A percentile compares a stretch with the other conserved stretches of the same genome.
These are phyloP conservation scores for Amblyopsis rosae DNA, from an alignment of 2,113 vertebrate species.

Conservation along the genomic window DNA sequence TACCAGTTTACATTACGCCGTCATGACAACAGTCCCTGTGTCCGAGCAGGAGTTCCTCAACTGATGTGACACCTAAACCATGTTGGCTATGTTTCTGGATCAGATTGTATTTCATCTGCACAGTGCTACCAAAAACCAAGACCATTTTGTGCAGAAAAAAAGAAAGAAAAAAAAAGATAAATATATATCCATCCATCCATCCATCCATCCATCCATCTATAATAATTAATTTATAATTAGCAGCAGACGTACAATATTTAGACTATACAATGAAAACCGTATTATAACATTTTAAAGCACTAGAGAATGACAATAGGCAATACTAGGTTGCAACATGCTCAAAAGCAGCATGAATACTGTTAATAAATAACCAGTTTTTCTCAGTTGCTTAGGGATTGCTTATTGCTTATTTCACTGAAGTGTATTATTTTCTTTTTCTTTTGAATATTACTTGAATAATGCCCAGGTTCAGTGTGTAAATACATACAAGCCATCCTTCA, in stretches of 20 bases:
- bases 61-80: too few relatives aligned
- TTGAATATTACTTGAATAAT: neutral
- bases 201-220: too few relatives aligned
- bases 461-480: neutral
- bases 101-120: too few relatives aligned
- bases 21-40: slow-evolving; percentile 28
- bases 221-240: neutral
- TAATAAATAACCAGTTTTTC: neutral
- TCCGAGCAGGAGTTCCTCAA: too few relatives aligned
- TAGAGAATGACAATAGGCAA: neutral
- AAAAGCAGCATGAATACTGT: slow-evolving; percentile 13
- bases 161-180: too few relatives aligned
- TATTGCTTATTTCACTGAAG: neutral
- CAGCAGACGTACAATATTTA: slow-evolving; percentile 1
- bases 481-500: too few relatives aligned
- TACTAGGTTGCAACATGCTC: neutral
- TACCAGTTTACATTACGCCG: slow-evolving; percentile 7
- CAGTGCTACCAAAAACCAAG: too few relatives aligned
- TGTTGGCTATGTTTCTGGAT: too few relatives aligned
- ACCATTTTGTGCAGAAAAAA: too few relatives aligned
- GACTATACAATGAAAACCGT: neutral
- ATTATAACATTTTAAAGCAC: slow-evolving; percentile 12
- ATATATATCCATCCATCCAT: too few relatives aligned
- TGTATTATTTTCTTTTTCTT: neutral
- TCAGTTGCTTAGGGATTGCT: too few relatives aligned